Conservation (phyloP, 2,797 vertebrate genomes). For the Lagocephalus sceleratus region DNA sequence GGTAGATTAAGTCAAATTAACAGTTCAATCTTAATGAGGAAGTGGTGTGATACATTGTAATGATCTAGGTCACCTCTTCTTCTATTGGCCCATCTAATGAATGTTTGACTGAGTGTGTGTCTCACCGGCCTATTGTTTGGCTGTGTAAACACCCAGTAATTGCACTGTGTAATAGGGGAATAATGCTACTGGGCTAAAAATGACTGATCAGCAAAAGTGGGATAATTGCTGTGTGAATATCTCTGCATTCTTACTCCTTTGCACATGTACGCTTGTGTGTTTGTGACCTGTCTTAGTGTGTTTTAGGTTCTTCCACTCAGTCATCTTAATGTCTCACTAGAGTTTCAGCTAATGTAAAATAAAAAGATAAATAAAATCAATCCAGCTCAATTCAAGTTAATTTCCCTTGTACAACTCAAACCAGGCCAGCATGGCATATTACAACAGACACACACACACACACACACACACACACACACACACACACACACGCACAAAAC, state of each 20-base stretch:
- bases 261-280: constrained; percentile 13
- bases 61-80: constrained; percentile 51
- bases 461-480: too few relatives aligned
- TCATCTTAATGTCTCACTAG: too few relatives aligned
- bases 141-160: constrained; percentile 72
- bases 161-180: constrained; percentile 54
- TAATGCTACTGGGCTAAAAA: constrained; percentile 59
- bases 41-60: constrained; percentile 32
- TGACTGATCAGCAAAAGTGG: constrained; percentile 65
- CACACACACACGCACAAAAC: too few relatives aligned
- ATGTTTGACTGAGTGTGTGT: constrained; percentile 60
- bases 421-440: too few relatives aligned
- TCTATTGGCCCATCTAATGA: constrained; percentile 57
- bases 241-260: constrained; percentile 38
- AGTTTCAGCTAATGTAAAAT: too few relatives aligned
- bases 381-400: too few relatives aligned
- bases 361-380: too few relatives aligned
- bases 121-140: constrained; percentile 56
- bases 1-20: constrained; percentile 7
- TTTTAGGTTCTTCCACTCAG: too few relatives aligned
- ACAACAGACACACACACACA: too few relatives aligned
- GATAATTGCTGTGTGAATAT: constrained; percentile 46
- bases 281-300: not conserved
- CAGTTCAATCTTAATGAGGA: constrained; percentile 44
- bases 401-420: too few relatives aligned